Conservation (phyloP, 1,140 invertebrate species). For the Sitophilus oryzae region DNA sequence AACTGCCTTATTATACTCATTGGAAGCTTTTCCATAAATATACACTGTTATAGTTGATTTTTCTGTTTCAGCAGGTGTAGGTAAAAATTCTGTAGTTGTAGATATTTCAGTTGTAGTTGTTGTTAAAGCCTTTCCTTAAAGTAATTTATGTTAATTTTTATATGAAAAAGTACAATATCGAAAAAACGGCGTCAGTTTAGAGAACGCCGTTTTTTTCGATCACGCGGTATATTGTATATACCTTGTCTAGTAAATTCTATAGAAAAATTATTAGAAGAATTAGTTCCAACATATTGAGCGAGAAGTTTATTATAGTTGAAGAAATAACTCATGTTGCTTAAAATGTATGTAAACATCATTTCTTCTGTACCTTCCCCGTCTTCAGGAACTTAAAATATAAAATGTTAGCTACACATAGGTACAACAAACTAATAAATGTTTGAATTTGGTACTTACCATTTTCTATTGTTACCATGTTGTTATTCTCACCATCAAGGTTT, state of each 20-base stretch:
- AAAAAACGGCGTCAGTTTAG: too few species aligned
- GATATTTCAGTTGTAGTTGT: constrained; percentile 12
- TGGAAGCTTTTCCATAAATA: constrained; percentile 3
- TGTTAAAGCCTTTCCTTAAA: constrained; percentile 16
- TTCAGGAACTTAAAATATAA: too few species aligned
- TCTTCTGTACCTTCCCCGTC: too few species aligned
- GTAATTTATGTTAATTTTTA: background rate
- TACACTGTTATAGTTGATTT: constrained; percentile 12
- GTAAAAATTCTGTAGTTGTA: constrained; percentile 5
- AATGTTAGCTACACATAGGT: background rate
- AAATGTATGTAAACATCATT: constrained; percentile 9
- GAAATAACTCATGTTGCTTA: constrained; percentile 7
- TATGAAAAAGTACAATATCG: too few species aligned
- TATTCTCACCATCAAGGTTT: constrained; percentile 15
- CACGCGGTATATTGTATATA: background rate
- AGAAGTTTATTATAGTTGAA: constrained; percentile 10
- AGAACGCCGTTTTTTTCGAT: too few species aligned
- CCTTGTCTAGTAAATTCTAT: constrained; percentile 9
- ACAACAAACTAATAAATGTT: background rate
- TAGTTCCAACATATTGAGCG: constrained; percentile 8
- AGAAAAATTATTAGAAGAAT: background rate
- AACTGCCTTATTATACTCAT: background rate
- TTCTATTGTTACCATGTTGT: constrained; percentile 14
- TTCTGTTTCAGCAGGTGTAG: constrained; percentile 19
- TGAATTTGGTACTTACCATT: constrained; percentile 7